A percentile compares a stretch with the other conserved stretches of the same genome.
Evolutionary conservation across 2,888 invertebrate species (phyloP).

Genomic region (Ligdia adustata): DNA sequence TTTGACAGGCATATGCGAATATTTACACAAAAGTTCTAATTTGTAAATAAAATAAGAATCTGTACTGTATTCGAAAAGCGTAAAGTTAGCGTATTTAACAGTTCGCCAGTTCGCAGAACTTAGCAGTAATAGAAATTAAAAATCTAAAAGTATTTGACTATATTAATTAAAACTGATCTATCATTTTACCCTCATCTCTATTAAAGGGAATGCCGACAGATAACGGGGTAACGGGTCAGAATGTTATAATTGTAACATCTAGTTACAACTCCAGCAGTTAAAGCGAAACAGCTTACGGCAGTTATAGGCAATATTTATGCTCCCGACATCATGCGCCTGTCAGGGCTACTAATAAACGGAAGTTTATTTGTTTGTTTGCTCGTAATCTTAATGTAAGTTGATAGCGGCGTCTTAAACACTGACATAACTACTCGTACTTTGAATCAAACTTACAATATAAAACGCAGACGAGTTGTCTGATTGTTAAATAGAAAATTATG

Average conservation of each 20-base stretch:
- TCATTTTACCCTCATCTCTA: constrained; percentile 23
- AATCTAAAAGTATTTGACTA: too few relatives aligned
- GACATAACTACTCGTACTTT: constrained; percentile 10
- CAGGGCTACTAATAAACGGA: constrained; percentile 33
- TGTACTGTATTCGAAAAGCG: too few relatives aligned
- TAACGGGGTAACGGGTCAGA: constrained; percentile 35
- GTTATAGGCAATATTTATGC: constrained; percentile 41
- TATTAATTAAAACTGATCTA: too few relatives aligned
- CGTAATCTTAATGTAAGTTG: constrained; percentile 34
- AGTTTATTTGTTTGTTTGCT: constrained; percentile 42
- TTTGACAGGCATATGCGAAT: too few relatives aligned
- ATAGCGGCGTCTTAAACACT: constrained; percentile 24
- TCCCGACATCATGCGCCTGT: constrained; percentile 34
- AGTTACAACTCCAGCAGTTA: constrained; percentile 10
- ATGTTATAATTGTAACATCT: constrained; percentile 14
- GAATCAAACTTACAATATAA: neutral
- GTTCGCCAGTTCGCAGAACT: too few relatives aligned
- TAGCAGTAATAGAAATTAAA: too few relatives aligned
- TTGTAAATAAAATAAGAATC: too few relatives aligned
- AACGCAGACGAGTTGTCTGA: too few relatives aligned
- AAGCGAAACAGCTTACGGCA: neutral
- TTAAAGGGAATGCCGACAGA: constrained; percentile 21
- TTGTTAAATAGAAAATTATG: too few relatives aligned
- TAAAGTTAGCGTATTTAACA: too few relatives aligned
- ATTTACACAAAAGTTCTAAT: too few relatives aligned